These are phyloP conservation scores for Allygus modestus DNA, from an alignment of 2,888 invertebrate genomes.

Conservation along the genomic window DNA sequence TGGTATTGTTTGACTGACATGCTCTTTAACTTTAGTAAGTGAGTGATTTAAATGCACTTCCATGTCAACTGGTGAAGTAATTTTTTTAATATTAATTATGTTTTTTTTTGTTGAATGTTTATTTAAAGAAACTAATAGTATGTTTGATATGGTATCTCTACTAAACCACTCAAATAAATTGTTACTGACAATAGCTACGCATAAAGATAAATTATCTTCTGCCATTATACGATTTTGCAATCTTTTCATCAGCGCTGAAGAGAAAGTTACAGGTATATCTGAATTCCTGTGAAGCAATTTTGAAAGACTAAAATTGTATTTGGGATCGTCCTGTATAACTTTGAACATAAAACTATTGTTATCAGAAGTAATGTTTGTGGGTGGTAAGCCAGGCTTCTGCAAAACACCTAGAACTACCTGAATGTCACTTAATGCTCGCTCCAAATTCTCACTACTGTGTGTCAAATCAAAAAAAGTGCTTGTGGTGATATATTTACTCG, in stretches of 20 bases:
- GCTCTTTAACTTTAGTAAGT: neutral
- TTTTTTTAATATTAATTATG: neutral
- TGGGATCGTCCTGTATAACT: neutral
- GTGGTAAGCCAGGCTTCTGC: neutral
- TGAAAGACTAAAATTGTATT: neutral
- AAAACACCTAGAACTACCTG: neutral
- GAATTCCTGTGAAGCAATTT: neutral
- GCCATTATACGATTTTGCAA: neutral
- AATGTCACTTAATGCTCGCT: neutral
- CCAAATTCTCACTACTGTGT: neutral
- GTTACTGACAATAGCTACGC: neutral
- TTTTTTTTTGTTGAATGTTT: neutral
- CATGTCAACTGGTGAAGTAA: neutral
- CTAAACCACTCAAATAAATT: neutral
- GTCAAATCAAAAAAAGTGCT: neutral
- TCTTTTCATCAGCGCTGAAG: neutral
- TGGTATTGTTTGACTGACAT: neutral
- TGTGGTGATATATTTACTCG: neutral
- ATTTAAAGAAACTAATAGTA: neutral
- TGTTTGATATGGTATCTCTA: neutral
- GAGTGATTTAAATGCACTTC: neutral
- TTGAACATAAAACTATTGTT: neutral
- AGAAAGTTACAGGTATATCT: neutral
- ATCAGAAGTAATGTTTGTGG: neutral
- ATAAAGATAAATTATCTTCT: neutral